Conservation (phyloP, 2,113 vertebrate species). For the Clupea harengus region DNA sequence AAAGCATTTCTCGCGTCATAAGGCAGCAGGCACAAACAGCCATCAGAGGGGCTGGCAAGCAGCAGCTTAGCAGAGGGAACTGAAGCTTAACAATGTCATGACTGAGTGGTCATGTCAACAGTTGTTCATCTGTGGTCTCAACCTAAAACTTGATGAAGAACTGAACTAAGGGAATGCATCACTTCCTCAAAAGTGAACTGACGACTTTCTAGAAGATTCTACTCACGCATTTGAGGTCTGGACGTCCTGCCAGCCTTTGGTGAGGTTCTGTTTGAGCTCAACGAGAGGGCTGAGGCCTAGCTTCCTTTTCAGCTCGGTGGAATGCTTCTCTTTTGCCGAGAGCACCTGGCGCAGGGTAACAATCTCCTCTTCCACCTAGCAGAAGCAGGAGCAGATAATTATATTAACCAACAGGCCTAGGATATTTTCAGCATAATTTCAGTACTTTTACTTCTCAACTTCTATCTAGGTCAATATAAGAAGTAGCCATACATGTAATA, state of each 20-base stretch:
- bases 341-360: slow-evolving; percentile 90
- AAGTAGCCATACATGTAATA: no score
- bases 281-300: slow-evolving; percentile 86
- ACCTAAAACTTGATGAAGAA: not conserved
- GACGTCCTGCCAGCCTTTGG: slow-evolving; percentile 89
- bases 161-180: not conserved
- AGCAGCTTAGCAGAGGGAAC: not conserved
- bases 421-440: no score
- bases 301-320: slow-evolving; percentile 87
- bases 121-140: not conserved
- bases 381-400: not conserved
- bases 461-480: no score
- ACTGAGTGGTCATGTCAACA: not conserved
- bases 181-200: not conserved
- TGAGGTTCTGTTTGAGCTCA: slow-evolving; percentile 87
- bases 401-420: no score
- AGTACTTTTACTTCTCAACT: no score
- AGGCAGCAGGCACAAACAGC: not conserved
- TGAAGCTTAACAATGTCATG: not conserved
- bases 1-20: not conserved
- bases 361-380: slow-evolving; percentile 95
- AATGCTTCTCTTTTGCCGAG: slow-evolving; percentile 91
- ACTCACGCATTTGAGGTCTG: slow-evolving; percentile 94
- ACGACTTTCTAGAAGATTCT: not conserved
- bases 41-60: not conserved